Base-by-base conservation (phyloP, 1,140 invertebrate species). In the Heliconius nattereri region DNA sequence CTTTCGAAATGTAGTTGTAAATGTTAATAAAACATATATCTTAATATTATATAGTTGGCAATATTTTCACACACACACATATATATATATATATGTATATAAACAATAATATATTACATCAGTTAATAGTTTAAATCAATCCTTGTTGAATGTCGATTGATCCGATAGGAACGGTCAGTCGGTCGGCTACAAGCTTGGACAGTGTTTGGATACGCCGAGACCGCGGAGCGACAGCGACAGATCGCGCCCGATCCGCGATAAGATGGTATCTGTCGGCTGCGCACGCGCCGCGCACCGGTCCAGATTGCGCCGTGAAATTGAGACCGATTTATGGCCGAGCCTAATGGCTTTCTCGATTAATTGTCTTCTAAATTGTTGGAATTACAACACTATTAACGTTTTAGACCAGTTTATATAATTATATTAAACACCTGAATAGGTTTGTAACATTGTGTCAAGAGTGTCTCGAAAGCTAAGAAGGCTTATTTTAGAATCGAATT, bases 341-440 rank as follows among this genome's bases (percentile, higher is more conserved):
- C 79, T 87, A 90, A 89, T 88, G 87, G 82, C 81, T 86, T 85
- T 85, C 82, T 82, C 84, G 85, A 87, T 89, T 89, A 89, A 89
- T 90, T 89, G 84, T 85, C 76, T 75, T 80, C 79, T 80, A 80
- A 80, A 80, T 80, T 80, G 79, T 77, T 80, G 75, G 45, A 80
- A 80, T 80, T 80, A 80, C 79, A 80, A 80, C 71, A 77, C 71
- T 73, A 80, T 80, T 80, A 80, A 80, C 71, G 71, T 73, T 77
- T 73, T 73, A 70, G 57, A 80, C 75, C 73, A 45, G 37, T 80
- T 80, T 35, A 73, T 29, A 60, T 78, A 57, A 73, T 72, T 66
- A 66, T 66, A 66, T 66, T 29, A 66, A n/a, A 26, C 60, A 66
- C 60, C 26, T 66, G 26, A 66, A 66, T 66, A 66, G 60, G 9